Base-by-base conservation (phyloP, 2,113 vertebrate genomes). In the Anoura caudifer region DNA sequence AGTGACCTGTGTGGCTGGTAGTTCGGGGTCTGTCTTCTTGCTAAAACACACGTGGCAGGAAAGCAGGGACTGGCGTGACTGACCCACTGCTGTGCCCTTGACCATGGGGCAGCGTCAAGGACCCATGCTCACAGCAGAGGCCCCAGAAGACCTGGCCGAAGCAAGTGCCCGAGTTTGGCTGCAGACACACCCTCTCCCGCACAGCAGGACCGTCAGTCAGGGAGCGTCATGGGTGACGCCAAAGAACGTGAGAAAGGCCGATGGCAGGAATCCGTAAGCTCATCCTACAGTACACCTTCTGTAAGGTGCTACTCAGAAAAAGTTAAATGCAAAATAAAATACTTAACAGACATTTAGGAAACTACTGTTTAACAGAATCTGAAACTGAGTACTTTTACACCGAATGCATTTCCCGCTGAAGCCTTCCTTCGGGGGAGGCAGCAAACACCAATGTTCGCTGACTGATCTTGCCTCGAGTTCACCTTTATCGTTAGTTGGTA, bases 161-260 rank as follows among this genome's bases (percentile, higher is more conserved):
- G 15, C 36, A n/a, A 26, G 80, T 3, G 31, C 38, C 13, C 11
- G 56, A 45, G 52, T 12, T 24, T 4, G 19, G 52, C 43, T 28
- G 36, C 41, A 72, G 19, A 41, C 36, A 50, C 82, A 85, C 26
- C 38, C 33, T n/a, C 33, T 14, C 56, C 28, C 31, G 22, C 43
- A 13, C 4, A 50, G 38, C 38, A 31, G 59, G 85, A 16, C 3
- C 8, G 24, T 14, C 7, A 4, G 43, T 17, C 36, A 45, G 1
- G 4, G 4, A 47, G 38, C 2, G 2, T 1, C 20, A 54, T 0
- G 31, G 28, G 12, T 6, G 65, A 59, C 5, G 56, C 56, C 63
- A 8, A 14, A 8, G 41, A 28, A 13, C 6, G 5, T 0, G 4
- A 79, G 38, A 3, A 14, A 54, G 0, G 4, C 36, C 50, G 28